Conservation (phyloP, 2,113 vertebrate species). For the Anoplopoma fimbria region DNA sequence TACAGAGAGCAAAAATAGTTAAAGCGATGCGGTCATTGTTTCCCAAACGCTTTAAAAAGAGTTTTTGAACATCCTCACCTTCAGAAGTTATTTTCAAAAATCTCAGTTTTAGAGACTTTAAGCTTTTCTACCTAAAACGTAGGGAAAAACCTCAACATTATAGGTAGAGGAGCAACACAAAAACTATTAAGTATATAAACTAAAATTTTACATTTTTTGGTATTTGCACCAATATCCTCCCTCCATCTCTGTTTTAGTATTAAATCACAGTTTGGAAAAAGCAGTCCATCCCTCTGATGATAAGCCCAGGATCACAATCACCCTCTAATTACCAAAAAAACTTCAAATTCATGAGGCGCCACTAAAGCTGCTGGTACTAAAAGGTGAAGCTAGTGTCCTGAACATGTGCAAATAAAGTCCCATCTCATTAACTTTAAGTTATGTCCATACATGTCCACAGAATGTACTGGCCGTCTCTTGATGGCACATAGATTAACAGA, state of each 20-base stretch:
- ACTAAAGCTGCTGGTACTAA: slow-evolving; percentile 40
- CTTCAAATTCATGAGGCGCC: slow-evolving; percentile 39
- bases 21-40: too few relatives aligned
- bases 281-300: slow-evolving; percentile 15
- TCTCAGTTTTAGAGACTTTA: too few relatives aligned
- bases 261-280: slow-evolving; percentile 31
- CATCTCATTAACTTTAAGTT: slow-evolving; percentile 81
- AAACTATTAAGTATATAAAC: neutral
- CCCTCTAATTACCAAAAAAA: slow-evolving; percentile 46
- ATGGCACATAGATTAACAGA: slow-evolving; percentile 72
- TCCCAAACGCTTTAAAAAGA: too few relatives aligned
- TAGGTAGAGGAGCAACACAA: neutral
- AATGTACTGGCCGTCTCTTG: slow-evolving; percentile 64
- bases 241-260: slow-evolving; percentile 15
- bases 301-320: slow-evolving; percentile 23
- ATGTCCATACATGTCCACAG: slow-evolving; percentile 78
- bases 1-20: too few relatives aligned
- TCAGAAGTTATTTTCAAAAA: too few relatives aligned
- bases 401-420: slow-evolving; percentile 76
- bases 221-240: neutral
- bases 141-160: neutral
- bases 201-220: neutral
- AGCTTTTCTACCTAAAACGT: too few relatives aligned
- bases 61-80: too few relatives aligned
- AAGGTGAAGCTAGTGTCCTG: slow-evolving; percentile 59